phyloP scores from a whole-genome alignment of 2,113 vertebrate species.

The Chloebia gouldiae region DNA sequence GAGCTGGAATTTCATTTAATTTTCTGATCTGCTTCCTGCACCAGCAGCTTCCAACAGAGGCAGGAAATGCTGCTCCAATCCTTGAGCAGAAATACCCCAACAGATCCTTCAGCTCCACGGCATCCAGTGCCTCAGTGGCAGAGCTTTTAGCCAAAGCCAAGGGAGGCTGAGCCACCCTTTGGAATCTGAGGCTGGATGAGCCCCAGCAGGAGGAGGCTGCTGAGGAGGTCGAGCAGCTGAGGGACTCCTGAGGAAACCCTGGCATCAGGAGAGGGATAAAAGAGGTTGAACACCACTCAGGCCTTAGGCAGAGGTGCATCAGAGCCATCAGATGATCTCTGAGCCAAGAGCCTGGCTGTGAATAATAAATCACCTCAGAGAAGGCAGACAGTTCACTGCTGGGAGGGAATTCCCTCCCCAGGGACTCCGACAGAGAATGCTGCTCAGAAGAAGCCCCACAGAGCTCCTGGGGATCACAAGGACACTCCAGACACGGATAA shows the following conservation, averaged over 20 bases:
- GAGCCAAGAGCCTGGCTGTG: background rate
- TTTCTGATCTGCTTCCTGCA: background rate
- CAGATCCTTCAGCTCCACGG: rapidly evolving
- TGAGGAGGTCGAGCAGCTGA: background rate
- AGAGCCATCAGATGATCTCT: background rate
- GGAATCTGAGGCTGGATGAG: background rate
- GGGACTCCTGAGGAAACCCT: background rate
- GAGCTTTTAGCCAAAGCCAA: background rate
- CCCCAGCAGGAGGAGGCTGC: background rate
- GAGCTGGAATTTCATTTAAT: background rate
- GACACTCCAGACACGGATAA: background rate
- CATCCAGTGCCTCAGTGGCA: background rate
- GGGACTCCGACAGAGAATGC: background rate
- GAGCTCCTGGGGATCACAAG: background rate
- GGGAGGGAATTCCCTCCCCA: background rate
- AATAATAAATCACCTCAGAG: background rate
- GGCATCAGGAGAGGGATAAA: background rate
- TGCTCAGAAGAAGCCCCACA: background rate
- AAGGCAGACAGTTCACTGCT: background rate
- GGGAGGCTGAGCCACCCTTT: background rate
- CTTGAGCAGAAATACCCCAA: background rate
- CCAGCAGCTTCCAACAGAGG: background rate
- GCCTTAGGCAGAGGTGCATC: background rate
- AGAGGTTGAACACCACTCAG: background rate
- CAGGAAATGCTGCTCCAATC: background rate